Percentiles rank a stretch among this genome's conserved stretches.
Conservation (phyloP, 2,797 vertebrate genomes). For the Limosa lapponica region DNA sequence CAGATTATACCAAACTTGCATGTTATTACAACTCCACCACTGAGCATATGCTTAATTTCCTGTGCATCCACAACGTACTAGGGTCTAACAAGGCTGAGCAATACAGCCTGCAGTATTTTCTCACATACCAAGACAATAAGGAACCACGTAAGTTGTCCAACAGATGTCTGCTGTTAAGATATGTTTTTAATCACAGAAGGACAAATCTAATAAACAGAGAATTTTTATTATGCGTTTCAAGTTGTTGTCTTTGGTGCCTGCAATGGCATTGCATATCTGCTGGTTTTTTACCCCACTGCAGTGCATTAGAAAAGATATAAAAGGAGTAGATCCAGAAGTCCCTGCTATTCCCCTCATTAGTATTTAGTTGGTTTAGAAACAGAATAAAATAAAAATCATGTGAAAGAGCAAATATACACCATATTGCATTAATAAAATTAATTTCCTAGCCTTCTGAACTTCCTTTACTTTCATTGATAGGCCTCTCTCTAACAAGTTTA, state of each 20-base stretch:
- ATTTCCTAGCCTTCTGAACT: slow-evolving; percentile 51
- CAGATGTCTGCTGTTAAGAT: slow-evolving; percentile 62
- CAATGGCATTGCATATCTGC: neutral
- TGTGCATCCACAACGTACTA: neutral
- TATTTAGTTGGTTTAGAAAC: neutral
- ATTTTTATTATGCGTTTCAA: slow-evolving; percentile 8
- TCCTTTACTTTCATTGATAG: slow-evolving; percentile 68
- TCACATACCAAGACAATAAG: slow-evolving; percentile 47
- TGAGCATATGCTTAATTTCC: slow-evolving; percentile 64
- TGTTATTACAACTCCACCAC: slow-evolving; percentile 33
- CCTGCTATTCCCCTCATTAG: neutral
- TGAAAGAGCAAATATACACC: neutral
- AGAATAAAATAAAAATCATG: neutral
- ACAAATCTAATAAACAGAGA: slow-evolving; percentile 31
- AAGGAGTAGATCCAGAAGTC: neutral
- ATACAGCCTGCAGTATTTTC: slow-evolving; percentile 44
- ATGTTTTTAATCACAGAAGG: slow-evolving; percentile 55
- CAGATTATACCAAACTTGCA: slow-evolving; percentile 27
- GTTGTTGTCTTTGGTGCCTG: neutral
- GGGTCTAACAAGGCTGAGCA: neutral
- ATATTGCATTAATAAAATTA: neutral
- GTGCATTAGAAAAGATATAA: neutral
- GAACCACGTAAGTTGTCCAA: slow-evolving; percentile 42
- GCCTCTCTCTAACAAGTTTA: slow-evolving; percentile 58
- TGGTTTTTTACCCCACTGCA: neutral